phyloP scores from a whole-genome alignment of 2,113 vertebrate genomes.

The Ophiodon elongatus region DNA sequence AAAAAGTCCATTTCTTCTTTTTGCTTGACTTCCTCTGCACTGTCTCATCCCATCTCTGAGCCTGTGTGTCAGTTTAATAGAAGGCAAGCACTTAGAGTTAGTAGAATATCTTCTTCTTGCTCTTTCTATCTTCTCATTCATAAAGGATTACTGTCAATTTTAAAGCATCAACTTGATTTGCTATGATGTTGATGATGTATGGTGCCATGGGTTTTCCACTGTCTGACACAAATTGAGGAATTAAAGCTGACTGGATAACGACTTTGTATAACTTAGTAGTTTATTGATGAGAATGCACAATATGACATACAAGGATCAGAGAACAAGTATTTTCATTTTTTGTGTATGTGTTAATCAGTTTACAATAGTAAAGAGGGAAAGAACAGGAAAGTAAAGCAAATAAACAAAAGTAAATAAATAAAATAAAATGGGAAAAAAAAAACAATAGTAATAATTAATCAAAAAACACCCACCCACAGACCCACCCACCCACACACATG shows the following conservation, averaged over 20 bases:
- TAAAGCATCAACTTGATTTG: not conserved
- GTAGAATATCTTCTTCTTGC: not conserved
- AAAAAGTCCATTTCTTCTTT: constrained; percentile 35
- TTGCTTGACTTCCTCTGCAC: constrained; percentile 16
- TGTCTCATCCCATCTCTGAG: not conserved
- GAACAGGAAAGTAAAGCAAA: no score
- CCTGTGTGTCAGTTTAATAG: not conserved
- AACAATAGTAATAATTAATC: no score
- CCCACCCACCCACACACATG: no score
- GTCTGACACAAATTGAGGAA: not conserved
- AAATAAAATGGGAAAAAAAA: no score
- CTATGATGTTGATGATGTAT: not conserved
- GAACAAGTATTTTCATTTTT: no score
- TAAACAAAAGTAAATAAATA: no score
- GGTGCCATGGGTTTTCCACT: not conserved
- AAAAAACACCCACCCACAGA: no score
- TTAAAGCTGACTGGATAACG: no score
- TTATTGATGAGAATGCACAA: not conserved
- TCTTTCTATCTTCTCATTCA: not conserved
- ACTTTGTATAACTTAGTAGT: not conserved
- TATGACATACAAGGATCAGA: no score
- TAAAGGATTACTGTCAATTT: not conserved
- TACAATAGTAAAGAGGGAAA: no score
- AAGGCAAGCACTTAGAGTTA: no score
- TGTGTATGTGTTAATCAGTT: no score